phyloP scores from a whole-genome alignment of 2,113 vertebrate species.

The Reinhardtius hippoglossoides region DNA sequence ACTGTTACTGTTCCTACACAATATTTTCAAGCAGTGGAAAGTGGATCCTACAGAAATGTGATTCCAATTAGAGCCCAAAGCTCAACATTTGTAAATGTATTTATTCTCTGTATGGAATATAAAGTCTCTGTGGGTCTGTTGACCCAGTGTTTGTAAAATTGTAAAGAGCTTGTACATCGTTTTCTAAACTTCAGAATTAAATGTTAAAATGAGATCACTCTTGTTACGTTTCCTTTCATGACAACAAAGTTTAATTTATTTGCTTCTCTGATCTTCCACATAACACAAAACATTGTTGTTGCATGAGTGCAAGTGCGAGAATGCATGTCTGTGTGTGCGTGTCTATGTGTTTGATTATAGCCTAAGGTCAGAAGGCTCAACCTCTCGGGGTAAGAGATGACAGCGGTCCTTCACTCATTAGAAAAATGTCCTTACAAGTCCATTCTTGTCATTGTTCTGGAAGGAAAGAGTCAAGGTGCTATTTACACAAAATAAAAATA shows the following conservation, averaged over 20 bases:
- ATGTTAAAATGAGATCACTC: constrained; percentile 3
- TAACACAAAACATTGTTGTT: background rate
- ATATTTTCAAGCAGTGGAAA: background rate
- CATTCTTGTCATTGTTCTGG: constrained; percentile 75
- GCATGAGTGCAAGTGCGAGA: constrained; percentile 6
- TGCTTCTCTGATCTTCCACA: background rate
- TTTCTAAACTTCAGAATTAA: constrained; percentile 57
- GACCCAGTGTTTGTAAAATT: constrained; percentile 27
- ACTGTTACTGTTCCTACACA: background rate
- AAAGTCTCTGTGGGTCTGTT: too few relatives aligned
- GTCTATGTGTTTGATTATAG: constrained; percentile 65
- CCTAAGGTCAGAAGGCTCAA: constrained; percentile 63
- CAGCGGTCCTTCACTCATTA: constrained; percentile 69
- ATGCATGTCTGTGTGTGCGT: constrained; percentile 1
- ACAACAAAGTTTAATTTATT: background rate
- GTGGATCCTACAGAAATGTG: constrained; percentile 31
- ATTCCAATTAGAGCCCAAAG: background rate
- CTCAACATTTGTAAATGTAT: constrained; percentile 44
- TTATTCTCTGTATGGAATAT: constrained; percentile 49
- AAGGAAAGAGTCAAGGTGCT: constrained; percentile 45
- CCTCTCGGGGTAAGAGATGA: constrained; percentile 55
- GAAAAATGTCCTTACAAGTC: constrained; percentile 72
- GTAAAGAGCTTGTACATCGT: constrained; percentile 25
- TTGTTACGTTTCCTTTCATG: constrained; percentile 1
- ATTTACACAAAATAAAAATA: constrained; percentile 51